phyloP scores from a whole-genome alignment of 2,797 vertebrate species.

The Malacoraja senta region DNA sequence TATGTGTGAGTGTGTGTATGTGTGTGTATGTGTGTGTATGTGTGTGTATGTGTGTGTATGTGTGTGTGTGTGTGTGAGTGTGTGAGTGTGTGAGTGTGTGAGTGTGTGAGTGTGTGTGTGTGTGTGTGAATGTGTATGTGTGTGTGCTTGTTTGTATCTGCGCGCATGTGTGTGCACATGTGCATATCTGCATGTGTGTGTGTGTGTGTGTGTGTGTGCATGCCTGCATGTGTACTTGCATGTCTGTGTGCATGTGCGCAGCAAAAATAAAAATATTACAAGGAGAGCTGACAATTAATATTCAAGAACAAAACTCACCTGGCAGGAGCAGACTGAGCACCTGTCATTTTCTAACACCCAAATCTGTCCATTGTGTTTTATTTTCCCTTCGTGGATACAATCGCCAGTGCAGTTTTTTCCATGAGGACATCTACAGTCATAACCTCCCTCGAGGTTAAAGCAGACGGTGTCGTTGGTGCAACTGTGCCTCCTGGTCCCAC shows the following conservation, averaged over 20 bases:
- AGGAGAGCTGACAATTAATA: background rate
- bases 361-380: conserved; percentile 93
- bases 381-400: conserved; percentile 82
- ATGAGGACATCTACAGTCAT: conserved; percentile 91
- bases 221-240: background rate
- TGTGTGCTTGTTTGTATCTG: too few relatives aligned
- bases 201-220: background rate
- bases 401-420: conserved; percentile 95
- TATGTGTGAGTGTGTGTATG: background rate
- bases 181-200: too few relatives aligned
- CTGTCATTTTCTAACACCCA: conserved; percentile 93
- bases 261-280: too few relatives aligned
- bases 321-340: conserved; percentile 93
- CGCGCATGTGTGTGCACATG: too few relatives aligned
- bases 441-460: conserved; percentile 95
- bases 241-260: too few relatives aligned
- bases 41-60: too few relatives aligned
- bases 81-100: background rate
- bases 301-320: conserved; percentile 64
- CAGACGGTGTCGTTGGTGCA: conserved; percentile 93
- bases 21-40: too few relatives aligned
- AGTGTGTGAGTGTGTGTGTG: too few relatives aligned
- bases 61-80: background rate
- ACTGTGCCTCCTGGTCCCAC: conserved; percentile 82
- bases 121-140: background rate